phyloP scores from a whole-genome alignment of 2,113 vertebrate species.

The Pardalotus punctatus region DNA sequence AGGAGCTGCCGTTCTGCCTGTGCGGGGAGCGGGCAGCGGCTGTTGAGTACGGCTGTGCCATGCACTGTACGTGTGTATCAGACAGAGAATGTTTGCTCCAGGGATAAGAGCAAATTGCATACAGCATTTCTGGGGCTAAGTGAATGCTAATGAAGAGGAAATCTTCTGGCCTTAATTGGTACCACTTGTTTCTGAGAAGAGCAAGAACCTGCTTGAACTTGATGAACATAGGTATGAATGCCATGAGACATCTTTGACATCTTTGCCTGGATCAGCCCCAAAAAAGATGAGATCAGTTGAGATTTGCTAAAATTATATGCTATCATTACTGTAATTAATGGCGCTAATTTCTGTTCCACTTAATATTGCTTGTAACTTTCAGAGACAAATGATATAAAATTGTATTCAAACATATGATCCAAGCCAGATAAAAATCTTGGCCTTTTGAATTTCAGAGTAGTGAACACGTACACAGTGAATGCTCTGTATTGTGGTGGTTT shows the following conservation, averaged over 20 bases:
- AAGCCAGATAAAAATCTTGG: not conserved
- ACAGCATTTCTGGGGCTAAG: not conserved
- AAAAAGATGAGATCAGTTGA: not conserved
- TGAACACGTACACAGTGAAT: not conserved
- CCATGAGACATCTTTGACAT: not conserved
- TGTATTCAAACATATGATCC: not conserved
- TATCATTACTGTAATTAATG: conserved; percentile 3
- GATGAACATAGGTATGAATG: not conserved
- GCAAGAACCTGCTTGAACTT: not conserved
- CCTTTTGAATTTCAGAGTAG: not conserved
- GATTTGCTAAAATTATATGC: not conserved
- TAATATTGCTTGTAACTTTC: not conserved
- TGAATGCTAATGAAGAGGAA: not conserved
- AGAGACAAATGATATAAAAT: not conserved
- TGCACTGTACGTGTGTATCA: fast-evolving
- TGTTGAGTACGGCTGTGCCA: not conserved
- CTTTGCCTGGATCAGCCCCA: not conserved
- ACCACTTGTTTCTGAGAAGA: not conserved
- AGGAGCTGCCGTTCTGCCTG: not conserved
- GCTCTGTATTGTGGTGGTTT: not conserved
- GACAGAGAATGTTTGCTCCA: not conserved
- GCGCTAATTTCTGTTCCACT: not conserved
- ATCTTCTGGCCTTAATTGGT: not conserved
- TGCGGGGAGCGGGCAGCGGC: not conserved
- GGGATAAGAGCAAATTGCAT: not conserved